A percentile compares a stretch with the other conserved stretches of the same genome.
Conservation (phyloP, 2,888 invertebrate species). For the Acleris cristana region DNA sequence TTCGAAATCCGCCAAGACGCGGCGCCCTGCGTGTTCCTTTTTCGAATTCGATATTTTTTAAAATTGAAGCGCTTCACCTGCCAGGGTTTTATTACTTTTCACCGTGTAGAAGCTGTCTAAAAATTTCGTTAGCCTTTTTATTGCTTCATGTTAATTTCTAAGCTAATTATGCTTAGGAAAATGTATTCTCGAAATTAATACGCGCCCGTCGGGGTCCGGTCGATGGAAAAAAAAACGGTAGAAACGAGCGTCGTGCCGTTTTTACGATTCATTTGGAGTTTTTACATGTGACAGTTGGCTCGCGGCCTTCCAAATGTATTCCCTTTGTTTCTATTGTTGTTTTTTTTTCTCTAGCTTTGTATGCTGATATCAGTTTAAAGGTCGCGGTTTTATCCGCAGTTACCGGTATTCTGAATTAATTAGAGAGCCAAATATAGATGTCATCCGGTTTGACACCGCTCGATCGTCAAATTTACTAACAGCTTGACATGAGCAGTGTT, state of each 20-base stretch:
- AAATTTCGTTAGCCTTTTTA: conserved; percentile 81
- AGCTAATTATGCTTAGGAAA: conserved; percentile 82
- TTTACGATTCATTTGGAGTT: conserved; percentile 73
- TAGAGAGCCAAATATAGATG: conserved; percentile 35
- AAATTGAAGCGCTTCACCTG: conserved; percentile 62
- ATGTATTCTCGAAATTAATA: conserved; percentile 82
- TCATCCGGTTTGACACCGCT: conserved; percentile 27
- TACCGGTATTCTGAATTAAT: conserved; percentile 27
- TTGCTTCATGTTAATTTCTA: conserved; percentile 82
- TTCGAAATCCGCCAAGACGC: conserved; percentile 70
- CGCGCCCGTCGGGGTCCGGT: conserved; percentile 67
- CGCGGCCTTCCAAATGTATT: conserved; percentile 71
- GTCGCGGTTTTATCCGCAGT: conserved; percentile 54
- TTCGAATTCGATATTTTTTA: conserved; percentile 48
- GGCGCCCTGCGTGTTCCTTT: conserved; percentile 51
- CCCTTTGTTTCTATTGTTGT: conserved; percentile 70
- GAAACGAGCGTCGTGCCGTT: conserved; percentile 61
- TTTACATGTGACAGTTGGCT: conserved; percentile 75
- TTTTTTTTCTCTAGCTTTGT: conserved; percentile 61
- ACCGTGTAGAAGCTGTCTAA: conserved; percentile 76
- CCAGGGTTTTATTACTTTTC: conserved; percentile 67
- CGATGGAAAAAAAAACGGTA: conserved; percentile 62
- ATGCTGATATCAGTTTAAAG: conserved; percentile 69
- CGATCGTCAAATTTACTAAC: conserved; percentile 20
- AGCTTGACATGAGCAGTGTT: not conserved